Conservation (phyloP, 2,888 invertebrate species). For the Parthenolecanium corni region DNA sequence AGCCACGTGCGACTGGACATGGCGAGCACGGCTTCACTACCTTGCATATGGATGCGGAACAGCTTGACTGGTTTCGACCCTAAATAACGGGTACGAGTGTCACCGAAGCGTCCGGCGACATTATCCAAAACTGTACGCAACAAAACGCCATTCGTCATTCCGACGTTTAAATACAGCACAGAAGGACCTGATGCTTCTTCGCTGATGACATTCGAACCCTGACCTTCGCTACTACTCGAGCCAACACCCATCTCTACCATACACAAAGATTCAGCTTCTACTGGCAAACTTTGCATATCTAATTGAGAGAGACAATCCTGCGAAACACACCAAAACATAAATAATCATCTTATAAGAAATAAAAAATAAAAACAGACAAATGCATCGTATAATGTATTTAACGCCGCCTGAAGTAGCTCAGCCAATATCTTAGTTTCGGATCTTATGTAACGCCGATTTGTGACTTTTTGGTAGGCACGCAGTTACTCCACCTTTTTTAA, state of each 20-base stretch:
- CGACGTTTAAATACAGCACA: slow-evolving; percentile 87
- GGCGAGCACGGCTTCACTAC: slow-evolving; percentile 86
- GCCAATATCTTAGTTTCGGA: too few species aligned
- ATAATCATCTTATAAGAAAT: too few species aligned
- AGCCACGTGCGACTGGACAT: slow-evolving; percentile 97
- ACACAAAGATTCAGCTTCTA: slow-evolving; percentile 90
- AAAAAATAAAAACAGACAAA: too few species aligned
- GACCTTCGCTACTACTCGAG: slow-evolving; percentile 39
- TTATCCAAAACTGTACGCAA: slow-evolving; percentile 88
- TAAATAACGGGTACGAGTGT: slow-evolving; percentile 91
- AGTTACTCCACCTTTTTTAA: too few species aligned
- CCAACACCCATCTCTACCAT: slow-evolving; percentile 84
- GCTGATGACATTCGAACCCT: slow-evolving; percentile 51
- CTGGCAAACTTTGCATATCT: slow-evolving; percentile 93
- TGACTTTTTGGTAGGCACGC: too few species aligned
- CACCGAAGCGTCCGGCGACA: slow-evolving; percentile 90
- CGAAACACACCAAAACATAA: too few species aligned
- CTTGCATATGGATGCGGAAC: slow-evolving; percentile 91
- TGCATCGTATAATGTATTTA: too few species aligned
- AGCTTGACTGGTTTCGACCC: slow-evolving; percentile 92
- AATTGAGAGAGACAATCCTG: slow-evolving; percentile 87
- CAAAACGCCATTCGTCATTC: slow-evolving; percentile 90
- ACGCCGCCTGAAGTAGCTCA: too few species aligned
- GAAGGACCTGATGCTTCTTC: slow-evolving; percentile 44
- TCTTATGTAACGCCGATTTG: too few species aligned